These are phyloP conservation scores for Lottia scabra DNA, from an alignment of 2,888 invertebrate species.

Conservation along the genomic window DNA sequence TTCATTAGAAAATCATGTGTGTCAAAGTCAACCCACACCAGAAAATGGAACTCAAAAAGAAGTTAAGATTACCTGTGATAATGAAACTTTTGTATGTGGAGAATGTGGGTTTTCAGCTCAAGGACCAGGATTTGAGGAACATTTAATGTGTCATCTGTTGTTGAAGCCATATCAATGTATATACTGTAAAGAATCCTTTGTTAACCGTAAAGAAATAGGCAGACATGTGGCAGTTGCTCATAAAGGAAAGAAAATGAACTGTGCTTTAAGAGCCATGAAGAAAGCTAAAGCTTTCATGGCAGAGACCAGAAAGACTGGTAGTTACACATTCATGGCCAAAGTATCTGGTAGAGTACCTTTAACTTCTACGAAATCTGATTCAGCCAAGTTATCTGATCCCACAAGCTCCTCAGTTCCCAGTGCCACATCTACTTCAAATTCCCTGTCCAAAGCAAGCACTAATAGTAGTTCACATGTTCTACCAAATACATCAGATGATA, in stretches of 20 bases:
- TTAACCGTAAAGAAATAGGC: conserved; percentile 33
- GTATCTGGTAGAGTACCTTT: conserved; percentile 29
- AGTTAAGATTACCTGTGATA: conserved; percentile 6
- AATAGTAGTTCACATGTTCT: too few relatives aligned
- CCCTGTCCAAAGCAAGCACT: too few relatives aligned
- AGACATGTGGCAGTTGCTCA: conserved; percentile 31
- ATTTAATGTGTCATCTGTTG: conserved; percentile 39
- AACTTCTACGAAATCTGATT: too few relatives aligned
- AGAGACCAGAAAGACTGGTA: conserved; percentile 25
- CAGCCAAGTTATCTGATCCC: too few relatives aligned
- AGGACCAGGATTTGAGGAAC: conserved; percentile 37
- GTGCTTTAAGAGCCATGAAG: conserved; percentile 33
- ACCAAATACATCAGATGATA: too few relatives aligned
- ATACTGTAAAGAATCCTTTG: conserved; percentile 37
- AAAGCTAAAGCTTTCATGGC: conserved; percentile 33
- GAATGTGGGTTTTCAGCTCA: conserved; percentile 31
- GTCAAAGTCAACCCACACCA: not conserved
- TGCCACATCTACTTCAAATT: too few relatives aligned
- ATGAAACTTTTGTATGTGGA: conserved; percentile 24
- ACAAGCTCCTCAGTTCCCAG: too few relatives aligned
- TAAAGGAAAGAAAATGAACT: conserved; percentile 37
- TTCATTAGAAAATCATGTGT: not conserved
- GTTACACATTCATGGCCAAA: conserved; percentile 29
- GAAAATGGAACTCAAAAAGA: not conserved
- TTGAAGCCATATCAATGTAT: conserved; percentile 36